Percentiles rank a stretch among this genome's conserved stretches.
phyloP scores from a whole-genome alignment of 2,888 invertebrate genomes.

The Incurvaria masculella region DNA sequence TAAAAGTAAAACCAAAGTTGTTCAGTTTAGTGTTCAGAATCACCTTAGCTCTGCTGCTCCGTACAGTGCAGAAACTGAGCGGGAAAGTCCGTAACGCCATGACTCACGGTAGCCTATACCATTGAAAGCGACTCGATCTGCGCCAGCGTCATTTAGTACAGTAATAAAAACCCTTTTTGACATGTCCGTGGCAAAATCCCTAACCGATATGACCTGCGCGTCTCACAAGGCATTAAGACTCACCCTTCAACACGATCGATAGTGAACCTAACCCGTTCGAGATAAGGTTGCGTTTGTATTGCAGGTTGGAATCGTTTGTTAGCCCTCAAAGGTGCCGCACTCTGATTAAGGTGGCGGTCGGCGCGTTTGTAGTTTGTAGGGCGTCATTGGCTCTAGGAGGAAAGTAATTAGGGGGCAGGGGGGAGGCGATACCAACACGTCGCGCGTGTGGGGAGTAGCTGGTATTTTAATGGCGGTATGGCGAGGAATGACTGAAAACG shows the following conservation, averaged over 20 bases:
- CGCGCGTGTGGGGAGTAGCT: no score
- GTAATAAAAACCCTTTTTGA: constrained; percentile 56
- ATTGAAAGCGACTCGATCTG: no score
- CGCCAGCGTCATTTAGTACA: constrained; percentile 48
- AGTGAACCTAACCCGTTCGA: neutral
- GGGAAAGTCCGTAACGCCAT: no score
- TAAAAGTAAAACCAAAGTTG: no score
- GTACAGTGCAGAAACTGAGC: no score
- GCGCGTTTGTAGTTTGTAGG: neutral
- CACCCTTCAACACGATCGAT: accelerated
- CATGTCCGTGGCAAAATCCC: constrained; percentile 57
- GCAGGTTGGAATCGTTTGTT: neutral
- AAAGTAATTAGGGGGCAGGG: neutral
- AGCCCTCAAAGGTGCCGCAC: neutral
- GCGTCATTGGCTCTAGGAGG: neutral
- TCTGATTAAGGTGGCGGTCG: neutral
- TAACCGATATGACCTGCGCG: constrained; percentile 51
- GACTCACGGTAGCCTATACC: no score
- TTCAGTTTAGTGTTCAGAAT: no score
- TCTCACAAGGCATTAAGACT: constrained; percentile 51
- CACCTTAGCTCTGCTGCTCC: no score
- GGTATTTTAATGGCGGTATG: no score
- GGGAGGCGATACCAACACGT: no score
- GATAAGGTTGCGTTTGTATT: neutral
- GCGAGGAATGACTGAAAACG: no score